phyloP scores from a whole-genome alignment of 2,113 vertebrate species.

The Isichthys henryi region DNA sequence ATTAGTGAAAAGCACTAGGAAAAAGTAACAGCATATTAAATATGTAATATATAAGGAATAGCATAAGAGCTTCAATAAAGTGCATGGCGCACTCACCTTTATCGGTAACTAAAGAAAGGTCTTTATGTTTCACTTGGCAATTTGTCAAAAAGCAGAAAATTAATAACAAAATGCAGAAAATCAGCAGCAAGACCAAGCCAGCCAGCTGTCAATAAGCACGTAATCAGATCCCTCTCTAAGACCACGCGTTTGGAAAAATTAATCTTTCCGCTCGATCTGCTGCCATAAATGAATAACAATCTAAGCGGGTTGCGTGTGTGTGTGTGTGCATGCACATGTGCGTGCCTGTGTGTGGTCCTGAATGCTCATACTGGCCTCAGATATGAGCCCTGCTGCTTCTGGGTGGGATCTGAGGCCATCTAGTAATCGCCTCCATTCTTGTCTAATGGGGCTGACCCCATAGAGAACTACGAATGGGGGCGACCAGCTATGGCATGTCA shows the following conservation, averaged over 20 bases:
- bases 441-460: not conserved
- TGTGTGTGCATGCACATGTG: not conserved
- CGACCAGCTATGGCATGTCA: not conserved
- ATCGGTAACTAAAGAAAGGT: not conserved
- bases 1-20: not conserved
- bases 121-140: slow-evolving; percentile 1
- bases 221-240: slow-evolving; percentile 24
- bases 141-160: slow-evolving; percentile 7
- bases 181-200: not conserved
- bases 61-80: not conserved
- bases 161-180: slow-evolving; percentile 1
- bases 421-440: not conserved
- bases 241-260: slow-evolving; percentile 35
- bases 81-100: not conserved
- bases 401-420: not conserved
- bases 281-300: slow-evolving; percentile 38
- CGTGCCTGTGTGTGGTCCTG: not conserved
- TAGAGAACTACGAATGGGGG: not conserved
- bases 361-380: not conserved
- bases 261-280: slow-evolving; percentile 36
- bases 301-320: slow-evolving; percentile 7
- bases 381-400: not conserved
- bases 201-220: slow-evolving; percentile 24
- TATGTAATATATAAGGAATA: not conserved
- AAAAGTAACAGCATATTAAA: not conserved